Evolutionary conservation across 2,113 vertebrate genomes (phyloP).

Genomic region (Furnarius figulus): DNA sequence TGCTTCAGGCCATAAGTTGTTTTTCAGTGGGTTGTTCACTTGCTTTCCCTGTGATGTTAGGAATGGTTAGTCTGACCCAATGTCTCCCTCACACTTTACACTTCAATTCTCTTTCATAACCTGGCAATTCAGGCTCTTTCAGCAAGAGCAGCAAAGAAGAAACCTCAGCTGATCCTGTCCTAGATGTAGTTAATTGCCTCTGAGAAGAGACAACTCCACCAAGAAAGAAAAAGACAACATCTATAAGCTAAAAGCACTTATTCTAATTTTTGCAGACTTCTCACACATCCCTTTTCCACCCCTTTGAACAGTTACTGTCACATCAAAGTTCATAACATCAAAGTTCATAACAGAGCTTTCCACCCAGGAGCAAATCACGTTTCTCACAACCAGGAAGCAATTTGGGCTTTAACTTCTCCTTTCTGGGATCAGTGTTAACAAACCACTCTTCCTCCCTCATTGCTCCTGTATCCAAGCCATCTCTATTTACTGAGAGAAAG

Average conservation of each 20-base stretch:
- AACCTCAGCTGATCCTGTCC: not conserved
- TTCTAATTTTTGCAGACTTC: not conserved
- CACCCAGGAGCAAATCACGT: not conserved
- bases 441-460: not conserved
- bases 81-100: not conserved
- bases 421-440: not conserved
- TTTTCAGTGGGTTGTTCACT: not conserved
- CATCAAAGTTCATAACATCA: slow-evolving; percentile 19
- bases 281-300: not conserved
- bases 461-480: not conserved
- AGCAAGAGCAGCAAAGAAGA: not conserved
- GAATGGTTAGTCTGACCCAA: not conserved
- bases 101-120: not conserved
- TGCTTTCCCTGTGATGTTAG: not conserved
- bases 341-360: not conserved
- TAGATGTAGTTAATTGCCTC: not conserved
- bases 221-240: not conserved
- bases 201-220: not conserved
- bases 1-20: not conserved
- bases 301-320: slow-evolving; percentile 18
- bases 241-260: not conserved
- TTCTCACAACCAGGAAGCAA: slow-evolving; percentile 7
- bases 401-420: not conserved
- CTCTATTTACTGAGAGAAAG: not conserved
- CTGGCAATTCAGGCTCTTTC: not conserved